These are phyloP conservation scores for Aphrophora alni DNA, from an alignment of 2,888 invertebrate species.

Conservation along the genomic window DNA sequence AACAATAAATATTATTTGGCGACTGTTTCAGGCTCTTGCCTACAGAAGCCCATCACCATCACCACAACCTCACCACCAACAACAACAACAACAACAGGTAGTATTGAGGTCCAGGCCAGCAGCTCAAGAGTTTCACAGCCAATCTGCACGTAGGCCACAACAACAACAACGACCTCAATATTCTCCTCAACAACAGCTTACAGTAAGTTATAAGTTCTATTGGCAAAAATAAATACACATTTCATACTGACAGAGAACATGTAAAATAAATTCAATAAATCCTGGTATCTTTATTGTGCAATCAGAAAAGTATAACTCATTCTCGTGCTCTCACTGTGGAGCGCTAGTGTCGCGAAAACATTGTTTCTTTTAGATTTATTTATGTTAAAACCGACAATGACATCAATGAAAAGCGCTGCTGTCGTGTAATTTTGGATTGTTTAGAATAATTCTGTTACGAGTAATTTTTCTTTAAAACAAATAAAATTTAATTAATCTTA, in stretches of 20 bases:
- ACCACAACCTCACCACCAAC: constrained; percentile 44
- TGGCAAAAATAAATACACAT: not conserved
- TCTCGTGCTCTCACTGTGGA: too few relatives aligned
- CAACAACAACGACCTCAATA: constrained; percentile 35
- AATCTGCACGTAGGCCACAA: constrained; percentile 30
- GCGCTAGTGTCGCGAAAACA: too few relatives aligned
- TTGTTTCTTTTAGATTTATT: too few relatives aligned
- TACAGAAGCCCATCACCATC: constrained; percentile 46
- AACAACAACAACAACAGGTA: constrained; percentile 43
- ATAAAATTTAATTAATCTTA: too few relatives aligned
- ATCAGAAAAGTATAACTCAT: too few relatives aligned
- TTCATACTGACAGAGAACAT: not conserved
- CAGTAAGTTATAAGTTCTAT: constrained; percentile 33
- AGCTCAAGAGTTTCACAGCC: constrained; percentile 38
- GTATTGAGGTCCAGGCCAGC: constrained; percentile 30
- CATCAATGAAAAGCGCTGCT: too few relatives aligned
- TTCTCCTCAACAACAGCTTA: constrained; percentile 40
- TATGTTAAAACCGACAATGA: too few relatives aligned
- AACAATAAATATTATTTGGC: too few relatives aligned
- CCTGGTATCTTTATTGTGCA: too few relatives aligned
- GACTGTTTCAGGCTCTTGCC: constrained; percentile 42
- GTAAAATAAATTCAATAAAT: not conserved
- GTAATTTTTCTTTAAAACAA: too few relatives aligned
- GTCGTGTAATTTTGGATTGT: too few relatives aligned
- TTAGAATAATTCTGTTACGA: too few relatives aligned